Base-by-base conservation (phyloP, 2,113 vertebrate species). In the Pseudorhombus dupliciocellatus region DNA sequence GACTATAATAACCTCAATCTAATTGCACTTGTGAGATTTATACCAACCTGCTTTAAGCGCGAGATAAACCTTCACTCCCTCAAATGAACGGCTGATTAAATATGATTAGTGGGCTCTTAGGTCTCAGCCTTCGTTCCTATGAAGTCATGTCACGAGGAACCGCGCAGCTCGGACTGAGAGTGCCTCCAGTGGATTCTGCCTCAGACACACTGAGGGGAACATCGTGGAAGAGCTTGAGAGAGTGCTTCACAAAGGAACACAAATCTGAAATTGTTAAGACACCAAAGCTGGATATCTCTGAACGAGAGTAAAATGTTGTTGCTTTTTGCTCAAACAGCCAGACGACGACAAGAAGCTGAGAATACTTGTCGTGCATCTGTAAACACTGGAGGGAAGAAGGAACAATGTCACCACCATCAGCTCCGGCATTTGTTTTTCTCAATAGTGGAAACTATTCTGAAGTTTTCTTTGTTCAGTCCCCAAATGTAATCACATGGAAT, bases 221-320 rank as follows among this genome's bases (percentile, higher is more conserved):
- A 31, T 6, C 26, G 1, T 7, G 37, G n/a, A 40, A 16, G 66
- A 61, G 11, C 24, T 44, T 42, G 1, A 70, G 15, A 68, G 25
- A 42, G 7, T 14, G 2, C 18, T 48, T 21, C 28, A 21, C 15
- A 52, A n/a, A 67, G 30, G 25, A 1, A 42, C 51, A 52, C n/a
- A 18, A 3, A 37, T 37, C 34, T 2, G 15, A 67, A 75, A 63
- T 54, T 25, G 40, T 76, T 72, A 63, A 62, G n/a, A 60, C 78
- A 4, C 75, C 48, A 37, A 21, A 18, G 51, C 31, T n/a, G 1
- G 5, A 2, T 59, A 18, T 25, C 16, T 44, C 18, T 18, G 42
- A 6, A 18, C 42, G 7, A 18, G 14, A 7, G 14, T 18, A 18
- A 20, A 18, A 18, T 18, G 16, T 44, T 44, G 42, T 44, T 44